Percentiles rank a stretch among this genome's conserved stretches.
phyloP scores from a whole-genome alignment of 2,888 invertebrate genomes.

The Rhagonycha lutea region DNA sequence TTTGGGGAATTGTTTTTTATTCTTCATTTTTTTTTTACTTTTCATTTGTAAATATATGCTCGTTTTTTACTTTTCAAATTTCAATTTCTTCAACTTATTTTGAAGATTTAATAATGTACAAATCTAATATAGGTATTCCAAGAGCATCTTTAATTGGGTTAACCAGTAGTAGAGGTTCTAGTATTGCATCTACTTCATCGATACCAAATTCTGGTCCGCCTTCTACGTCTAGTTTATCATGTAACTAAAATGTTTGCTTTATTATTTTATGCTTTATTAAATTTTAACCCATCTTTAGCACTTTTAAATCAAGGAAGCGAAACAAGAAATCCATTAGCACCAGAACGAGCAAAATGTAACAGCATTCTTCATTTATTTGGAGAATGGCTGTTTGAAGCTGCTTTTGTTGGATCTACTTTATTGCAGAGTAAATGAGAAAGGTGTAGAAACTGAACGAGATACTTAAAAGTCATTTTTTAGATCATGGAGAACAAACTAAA shows the following conservation, averaged over 20 bases:
- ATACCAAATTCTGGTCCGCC: slow-evolving; percentile 74
- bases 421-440: slow-evolving; percentile 57
- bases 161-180: slow-evolving; percentile 72
- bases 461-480: slow-evolving; percentile 36
- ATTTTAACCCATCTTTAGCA: slow-evolving; percentile 57
- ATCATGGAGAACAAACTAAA: slow-evolving; percentile 59
- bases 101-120: background rate
- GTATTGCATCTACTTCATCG: slow-evolving; percentile 65
- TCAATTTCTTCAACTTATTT: background rate
- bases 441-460: no score
- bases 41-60: background rate
- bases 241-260: slow-evolving; percentile 54
- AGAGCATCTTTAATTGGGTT: slow-evolving; percentile 80
- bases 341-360: slow-evolving; percentile 87
- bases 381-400: slow-evolving; percentile 95
- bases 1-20: background rate
- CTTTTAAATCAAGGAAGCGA: slow-evolving; percentile 61
- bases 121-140: slow-evolving; percentile 68
- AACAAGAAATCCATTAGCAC: slow-evolving; percentile 63
- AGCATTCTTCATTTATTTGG: slow-evolving; percentile 95
- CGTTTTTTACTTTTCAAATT: background rate
- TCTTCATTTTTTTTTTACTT: background rate
- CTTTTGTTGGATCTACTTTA: slow-evolving; percentile 81
- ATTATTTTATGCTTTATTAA: background rate
- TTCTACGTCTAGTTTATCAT: slow-evolving; percentile 68